Base-by-base conservation (phyloP, 2,113 vertebrate genomes). In the Fregata magnificens region DNA sequence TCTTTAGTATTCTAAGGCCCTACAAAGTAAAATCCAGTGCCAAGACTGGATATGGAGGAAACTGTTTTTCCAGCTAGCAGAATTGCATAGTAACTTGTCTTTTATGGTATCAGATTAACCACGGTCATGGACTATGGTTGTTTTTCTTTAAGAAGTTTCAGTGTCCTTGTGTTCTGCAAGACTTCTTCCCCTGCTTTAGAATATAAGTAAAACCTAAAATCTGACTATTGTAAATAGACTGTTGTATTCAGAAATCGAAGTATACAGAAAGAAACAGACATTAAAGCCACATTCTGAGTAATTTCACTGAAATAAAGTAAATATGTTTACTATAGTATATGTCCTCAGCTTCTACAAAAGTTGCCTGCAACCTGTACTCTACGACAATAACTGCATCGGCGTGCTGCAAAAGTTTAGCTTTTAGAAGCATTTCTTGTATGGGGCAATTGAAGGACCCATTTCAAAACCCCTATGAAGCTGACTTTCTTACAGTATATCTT, bases 121-220 rank as follows among this genome's bases (percentile, higher is more conserved):
- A 13, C 55, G 8, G 5, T 29, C 16, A 56, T 18, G 17, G 24
- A 31, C 1, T 6, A 6, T 5, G 4, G 4, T 21, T 16, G n/a
- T 20, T 44, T 21, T 55, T 11, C 10, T 62, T 63, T 40, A 59
- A 71, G 36, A 63, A 56, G 42, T 10, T n/a, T 14, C 7, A n/a
- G 2, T 16, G 5, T 83, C 17, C 26, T 36, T 73, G 18, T 66
- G 3, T 69, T 72, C 13, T 56, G 49, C 19, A 47, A 53, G 31
- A n/a, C 26, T 55, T 63, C 28, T 19, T 2, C 4, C 8, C 9
- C 47, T 25, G 3, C 6, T 69, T 65, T 40, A 65, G 49, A 72
- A 24, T 26, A 34, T 5, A 55, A 36, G 5, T 15, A 62, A 70
- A 88, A 58, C 12, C 8, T 44, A 45, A 81, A 61, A 62, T 44